These are phyloP conservation scores for Palaemon carinicauda DNA, from an alignment of 1,140 invertebrate species.

Conservation along the genomic window DNA sequence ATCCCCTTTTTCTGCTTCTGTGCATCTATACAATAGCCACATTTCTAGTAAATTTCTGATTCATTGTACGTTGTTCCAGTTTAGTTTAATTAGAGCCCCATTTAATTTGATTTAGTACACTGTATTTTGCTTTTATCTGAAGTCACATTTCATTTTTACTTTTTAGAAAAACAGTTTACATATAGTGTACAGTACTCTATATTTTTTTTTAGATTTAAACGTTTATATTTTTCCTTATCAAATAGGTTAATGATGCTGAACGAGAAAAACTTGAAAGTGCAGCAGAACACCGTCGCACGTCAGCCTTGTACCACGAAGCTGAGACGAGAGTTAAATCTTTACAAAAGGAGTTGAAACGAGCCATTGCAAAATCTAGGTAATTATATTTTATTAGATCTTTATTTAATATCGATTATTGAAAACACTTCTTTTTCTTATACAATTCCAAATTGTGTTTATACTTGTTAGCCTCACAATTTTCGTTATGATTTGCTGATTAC, in stretches of 20 bases:
- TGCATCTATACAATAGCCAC: no score
- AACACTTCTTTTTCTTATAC: not conserved
- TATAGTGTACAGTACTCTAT: not conserved
- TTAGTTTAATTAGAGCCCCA: no score
- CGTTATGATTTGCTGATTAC: no score
- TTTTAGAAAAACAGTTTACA: no score
- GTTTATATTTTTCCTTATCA: not conserved
- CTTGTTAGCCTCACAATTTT: no score
- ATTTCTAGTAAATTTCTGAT: no score
- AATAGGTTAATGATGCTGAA: conserved; percentile 70
- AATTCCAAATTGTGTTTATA: no score
- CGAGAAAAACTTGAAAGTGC: conserved; percentile 68
- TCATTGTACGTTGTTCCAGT: no score
- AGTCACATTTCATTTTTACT: no score
- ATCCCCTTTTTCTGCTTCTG: no score
- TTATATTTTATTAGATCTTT: not conserved
- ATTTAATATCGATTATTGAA: not conserved
- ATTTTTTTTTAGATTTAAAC: not conserved
- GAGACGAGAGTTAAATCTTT: conserved; percentile 67
- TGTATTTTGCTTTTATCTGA: no score
- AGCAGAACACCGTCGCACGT: conserved; percentile 66
- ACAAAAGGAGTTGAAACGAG: conserved; percentile 68
- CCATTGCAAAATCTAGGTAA: conserved; percentile 69
- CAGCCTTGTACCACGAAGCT: conserved; percentile 66
- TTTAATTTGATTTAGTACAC: no score